Evolutionary conservation across 2,888 invertebrate species (phyloP).

Genomic region (Slavum lentiscoides): DNA sequence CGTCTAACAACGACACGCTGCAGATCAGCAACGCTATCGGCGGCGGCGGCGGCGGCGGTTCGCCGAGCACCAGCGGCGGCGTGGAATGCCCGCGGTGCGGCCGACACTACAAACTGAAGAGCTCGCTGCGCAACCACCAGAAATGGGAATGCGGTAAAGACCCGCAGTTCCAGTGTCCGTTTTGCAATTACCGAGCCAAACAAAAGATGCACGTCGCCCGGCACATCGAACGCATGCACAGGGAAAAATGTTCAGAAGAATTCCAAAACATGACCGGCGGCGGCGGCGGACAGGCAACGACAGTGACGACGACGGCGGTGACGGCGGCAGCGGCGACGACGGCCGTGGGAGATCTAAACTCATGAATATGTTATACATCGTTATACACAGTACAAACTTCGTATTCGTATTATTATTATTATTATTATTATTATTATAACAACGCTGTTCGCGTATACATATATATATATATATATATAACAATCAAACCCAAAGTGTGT

Average conservation of each 20-base stretch:
- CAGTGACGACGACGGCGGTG: conserved; percentile 1
- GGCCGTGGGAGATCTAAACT: conserved; percentile 44
- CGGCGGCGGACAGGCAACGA: conserved; percentile 12
- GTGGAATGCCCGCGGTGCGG: conserved; percentile 70
- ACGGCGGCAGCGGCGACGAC: conserved; percentile 14
- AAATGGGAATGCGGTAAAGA: conserved; percentile 87
- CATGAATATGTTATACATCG: not conserved
- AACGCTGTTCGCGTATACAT: no score
- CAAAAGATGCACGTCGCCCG: conserved; percentile 83
- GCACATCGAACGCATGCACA: conserved; percentile 82
- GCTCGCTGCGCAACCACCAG: conserved; percentile 80
- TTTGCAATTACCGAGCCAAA: conserved; percentile 81
- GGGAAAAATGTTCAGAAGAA: conserved; percentile 61
- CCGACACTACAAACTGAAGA: conserved; percentile 82
- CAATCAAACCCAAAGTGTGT: conserved; percentile 39
- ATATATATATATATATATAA: no score
- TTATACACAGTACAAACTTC: no score
- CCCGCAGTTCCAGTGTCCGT: conserved; percentile 80
- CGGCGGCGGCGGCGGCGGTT: conserved; percentile 68
- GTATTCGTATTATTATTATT: no score
- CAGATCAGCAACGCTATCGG: conserved; percentile 52
- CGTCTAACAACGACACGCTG: conserved; percentile 42
- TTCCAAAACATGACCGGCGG: conserved; percentile 32
- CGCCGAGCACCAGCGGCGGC: conserved; percentile 55
- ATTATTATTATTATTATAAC: no score